Evolutionary conservation across 2,797 vertebrate species (phyloP).

Genomic region (Dryobates pubescens): DNA sequence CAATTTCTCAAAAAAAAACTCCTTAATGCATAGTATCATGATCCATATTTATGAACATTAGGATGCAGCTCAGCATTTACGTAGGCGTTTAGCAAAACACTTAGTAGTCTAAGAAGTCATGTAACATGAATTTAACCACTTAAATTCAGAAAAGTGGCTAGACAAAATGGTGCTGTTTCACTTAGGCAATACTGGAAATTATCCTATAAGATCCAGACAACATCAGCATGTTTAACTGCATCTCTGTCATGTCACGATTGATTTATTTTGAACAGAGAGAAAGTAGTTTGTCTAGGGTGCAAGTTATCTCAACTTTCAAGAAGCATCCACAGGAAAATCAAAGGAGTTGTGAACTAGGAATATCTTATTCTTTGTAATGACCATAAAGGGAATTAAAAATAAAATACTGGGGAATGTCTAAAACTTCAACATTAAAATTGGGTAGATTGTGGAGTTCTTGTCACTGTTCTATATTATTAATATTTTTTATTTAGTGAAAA

Average conservation of each 20-base stretch:
- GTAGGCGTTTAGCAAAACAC: not conserved
- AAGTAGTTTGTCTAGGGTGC: not conserved
- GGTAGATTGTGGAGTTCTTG: not conserved
- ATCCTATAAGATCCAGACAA: not conserved
- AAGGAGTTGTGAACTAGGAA: not conserved
- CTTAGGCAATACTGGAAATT: not conserved
- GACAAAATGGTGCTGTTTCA: not conserved
- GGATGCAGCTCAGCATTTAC: not conserved
- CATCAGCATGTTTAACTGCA: not conserved
- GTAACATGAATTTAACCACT: not conserved
- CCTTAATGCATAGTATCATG: constrained; percentile 9
- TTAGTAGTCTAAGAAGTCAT: not conserved
- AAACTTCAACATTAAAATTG: not conserved
- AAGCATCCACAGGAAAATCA: not conserved
- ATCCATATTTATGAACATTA: constrained; percentile 14
- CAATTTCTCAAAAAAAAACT: constrained; percentile 56
- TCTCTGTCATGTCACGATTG: not conserved
- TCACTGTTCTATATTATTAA: not conserved
- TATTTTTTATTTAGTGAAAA: not conserved
- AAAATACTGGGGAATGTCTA: not conserved
- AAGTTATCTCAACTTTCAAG: not conserved
- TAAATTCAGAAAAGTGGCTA: not conserved
- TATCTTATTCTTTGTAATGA: not conserved
- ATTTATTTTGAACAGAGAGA: not conserved
- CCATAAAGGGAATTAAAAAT: not conserved